Conservation (phyloP, 1,140 invertebrate genomes). For the Lepidostoma basale region DNA sequence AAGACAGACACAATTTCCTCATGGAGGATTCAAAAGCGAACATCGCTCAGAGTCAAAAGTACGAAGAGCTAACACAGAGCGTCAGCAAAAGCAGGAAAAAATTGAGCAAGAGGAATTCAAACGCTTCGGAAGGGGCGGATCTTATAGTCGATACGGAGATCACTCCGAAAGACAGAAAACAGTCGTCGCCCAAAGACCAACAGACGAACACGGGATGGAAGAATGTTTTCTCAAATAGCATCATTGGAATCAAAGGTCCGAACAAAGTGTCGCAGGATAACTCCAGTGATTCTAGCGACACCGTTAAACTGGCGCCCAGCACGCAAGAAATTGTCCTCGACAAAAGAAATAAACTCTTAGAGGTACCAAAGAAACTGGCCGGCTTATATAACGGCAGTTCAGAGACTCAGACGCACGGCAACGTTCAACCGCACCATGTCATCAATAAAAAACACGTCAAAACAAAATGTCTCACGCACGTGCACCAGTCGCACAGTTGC, state of each 20-base stretch:
- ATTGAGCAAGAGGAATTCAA: constrained; percentile 37
- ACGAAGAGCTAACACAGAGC: constrained; percentile 36
- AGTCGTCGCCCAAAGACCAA: constrained; percentile 16
- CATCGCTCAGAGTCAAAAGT: constrained; percentile 29
- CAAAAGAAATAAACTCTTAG: constrained; percentile 35
- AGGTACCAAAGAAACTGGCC: constrained; percentile 37
- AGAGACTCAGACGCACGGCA: constrained; percentile 22
- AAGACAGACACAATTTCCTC: constrained; percentile 25
- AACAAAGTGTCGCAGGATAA: constrained; percentile 30
- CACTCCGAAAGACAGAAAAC: constrained; percentile 29
- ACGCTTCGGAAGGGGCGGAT: constrained; percentile 33
- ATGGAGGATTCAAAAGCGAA: constrained; percentile 31
- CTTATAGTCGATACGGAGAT: constrained; percentile 29
- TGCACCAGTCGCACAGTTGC: constrained; percentile 33
- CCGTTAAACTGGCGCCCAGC: constrained; percentile 13
- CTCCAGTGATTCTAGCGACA: constrained; percentile 36
- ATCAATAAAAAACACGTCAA: constrained; percentile 39
- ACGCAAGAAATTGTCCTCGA: constrained; percentile 24
- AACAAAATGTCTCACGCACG: constrained; percentile 33
- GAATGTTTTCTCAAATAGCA: constrained; percentile 32
- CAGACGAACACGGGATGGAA: constrained; percentile 29
- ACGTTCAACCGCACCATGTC: constrained; percentile 20
- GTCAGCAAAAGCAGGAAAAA: constrained; percentile 36
- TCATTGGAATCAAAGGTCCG: constrained; percentile 23
- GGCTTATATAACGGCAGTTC: constrained; percentile 19